Conservation (phyloP, 2,113 vertebrate species). For the Plecotus auritus region DNA sequence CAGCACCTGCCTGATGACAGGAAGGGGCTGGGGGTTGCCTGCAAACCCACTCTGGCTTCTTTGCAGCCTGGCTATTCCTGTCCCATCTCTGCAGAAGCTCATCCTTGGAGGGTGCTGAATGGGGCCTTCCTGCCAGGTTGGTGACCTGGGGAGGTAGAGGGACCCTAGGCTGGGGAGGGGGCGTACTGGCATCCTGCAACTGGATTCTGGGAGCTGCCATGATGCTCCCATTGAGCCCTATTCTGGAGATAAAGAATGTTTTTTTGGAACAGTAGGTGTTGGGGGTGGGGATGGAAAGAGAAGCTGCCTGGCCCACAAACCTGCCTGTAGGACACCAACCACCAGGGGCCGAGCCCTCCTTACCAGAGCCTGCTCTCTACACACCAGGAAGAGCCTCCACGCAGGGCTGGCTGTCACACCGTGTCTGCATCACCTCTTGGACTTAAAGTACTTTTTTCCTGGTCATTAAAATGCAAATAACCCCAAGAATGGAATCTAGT, state of each 20-base stretch:
- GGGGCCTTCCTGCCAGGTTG: neutral
- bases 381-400: neutral
- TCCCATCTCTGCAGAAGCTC: neutral
- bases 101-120: neutral
- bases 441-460: neutral
- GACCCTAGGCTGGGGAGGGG: neutral
- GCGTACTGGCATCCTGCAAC: neutral
- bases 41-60: neutral
- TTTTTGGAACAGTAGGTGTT: neutral
- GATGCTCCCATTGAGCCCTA: neutral
- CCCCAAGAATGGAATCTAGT: slow-evolving; percentile 5
- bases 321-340: neutral
- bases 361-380: neutral
- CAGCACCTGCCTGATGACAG: neutral
- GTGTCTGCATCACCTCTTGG: neutral
- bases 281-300: neutral
- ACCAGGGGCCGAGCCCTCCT: neutral
- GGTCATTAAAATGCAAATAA: slow-evolving; percentile 47
- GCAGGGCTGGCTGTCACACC: neutral
- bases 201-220: neutral
- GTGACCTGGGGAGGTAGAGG: neutral
- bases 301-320: neutral
- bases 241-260: neutral
- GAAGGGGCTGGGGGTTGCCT: neutral
- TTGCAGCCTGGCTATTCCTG: neutral